A percentile compares a stretch with the other conserved stretches of the same genome.
Conservation (phyloP, 2,113 vertebrate species). For the Elaphurus davidianus region DNA sequence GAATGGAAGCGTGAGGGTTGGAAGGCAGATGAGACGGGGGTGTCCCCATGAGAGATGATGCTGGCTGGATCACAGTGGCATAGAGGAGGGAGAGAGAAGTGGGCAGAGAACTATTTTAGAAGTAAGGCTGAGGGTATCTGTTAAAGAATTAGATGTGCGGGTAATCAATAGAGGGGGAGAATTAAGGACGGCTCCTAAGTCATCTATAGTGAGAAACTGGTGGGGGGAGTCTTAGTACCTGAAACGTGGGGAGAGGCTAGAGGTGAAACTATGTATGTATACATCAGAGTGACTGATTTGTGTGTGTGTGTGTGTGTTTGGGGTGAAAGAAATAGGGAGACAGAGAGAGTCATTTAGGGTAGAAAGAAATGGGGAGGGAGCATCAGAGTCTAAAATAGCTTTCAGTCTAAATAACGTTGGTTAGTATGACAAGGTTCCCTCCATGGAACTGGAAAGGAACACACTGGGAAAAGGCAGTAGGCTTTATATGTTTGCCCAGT, state of each 20-base stretch:
- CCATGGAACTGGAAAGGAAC: neutral
- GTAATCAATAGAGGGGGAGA: neutral
- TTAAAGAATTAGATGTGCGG: neutral
- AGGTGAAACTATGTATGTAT: neutral
- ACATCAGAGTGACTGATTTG: neutral
- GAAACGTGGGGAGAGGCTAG: neutral
- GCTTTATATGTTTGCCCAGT: neutral
- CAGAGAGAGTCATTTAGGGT: neutral
- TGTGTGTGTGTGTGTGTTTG: neutral
- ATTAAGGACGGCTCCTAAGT: neutral
- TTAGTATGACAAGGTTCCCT: neutral
- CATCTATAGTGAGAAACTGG: neutral
- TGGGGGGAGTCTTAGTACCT: neutral
- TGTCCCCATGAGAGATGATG: neutral
- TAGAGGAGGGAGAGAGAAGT: too few relatives aligned
- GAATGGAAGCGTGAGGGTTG: fast-evolving
- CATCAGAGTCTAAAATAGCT: neutral
- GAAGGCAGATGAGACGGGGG: neutral
- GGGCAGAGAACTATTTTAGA: neutral
- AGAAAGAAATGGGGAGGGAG: neutral
- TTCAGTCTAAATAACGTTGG: neutral
- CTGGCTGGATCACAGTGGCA: neutral
- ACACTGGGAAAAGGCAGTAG: neutral
- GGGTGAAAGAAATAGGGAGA: neutral
- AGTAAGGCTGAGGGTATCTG: neutral